Evolutionary conservation across 2,113 vertebrate genomes (phyloP).

Genomic region (Eubucco bourcierii): DNA sequence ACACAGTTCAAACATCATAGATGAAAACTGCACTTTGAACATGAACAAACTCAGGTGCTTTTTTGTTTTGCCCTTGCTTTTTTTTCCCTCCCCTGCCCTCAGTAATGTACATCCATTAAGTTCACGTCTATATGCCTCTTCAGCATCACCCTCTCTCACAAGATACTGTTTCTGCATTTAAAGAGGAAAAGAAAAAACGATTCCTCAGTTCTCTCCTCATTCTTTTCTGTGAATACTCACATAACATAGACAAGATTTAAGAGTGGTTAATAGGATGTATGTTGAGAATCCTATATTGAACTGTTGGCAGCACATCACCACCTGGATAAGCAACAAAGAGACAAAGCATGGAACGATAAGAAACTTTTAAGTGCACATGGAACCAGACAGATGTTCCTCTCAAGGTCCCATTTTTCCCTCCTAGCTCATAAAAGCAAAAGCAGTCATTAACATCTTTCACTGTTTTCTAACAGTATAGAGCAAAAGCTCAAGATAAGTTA

Average conservation of each 20-base stretch:
- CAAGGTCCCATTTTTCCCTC: slow-evolving; percentile 2
- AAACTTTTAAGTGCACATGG: slow-evolving; percentile 27
- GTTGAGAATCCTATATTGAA: slow-evolving; percentile 26
- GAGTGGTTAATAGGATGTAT: slow-evolving; percentile 4
- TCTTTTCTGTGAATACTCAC: background rate
- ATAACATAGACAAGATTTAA: background rate
- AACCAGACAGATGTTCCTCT: slow-evolving; percentile 44
- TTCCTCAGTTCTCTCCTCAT: background rate
- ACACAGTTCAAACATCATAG: background rate
- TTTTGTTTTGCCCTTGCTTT: background rate
- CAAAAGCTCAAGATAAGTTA: background rate
- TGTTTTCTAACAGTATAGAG: background rate
- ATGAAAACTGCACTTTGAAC: background rate
- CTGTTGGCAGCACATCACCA: slow-evolving; percentile 42
- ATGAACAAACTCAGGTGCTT: background rate
- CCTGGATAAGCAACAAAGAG: slow-evolving; percentile 24
- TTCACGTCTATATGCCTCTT: background rate
- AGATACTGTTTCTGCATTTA: background rate
- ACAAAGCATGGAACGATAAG: slow-evolving; percentile 50
- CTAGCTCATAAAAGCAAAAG: slow-evolving; percentile 39
- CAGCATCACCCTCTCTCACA: background rate
- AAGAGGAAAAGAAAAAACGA: background rate
- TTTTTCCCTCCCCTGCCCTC: too few relatives aligned
- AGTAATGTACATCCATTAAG: rapidly evolving
- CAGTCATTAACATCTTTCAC: slow-evolving; percentile 18